These are phyloP conservation scores for Peromyscus eremicus DNA, from an alignment of 2,797 vertebrate genomes.

Conservation along the genomic window DNA sequence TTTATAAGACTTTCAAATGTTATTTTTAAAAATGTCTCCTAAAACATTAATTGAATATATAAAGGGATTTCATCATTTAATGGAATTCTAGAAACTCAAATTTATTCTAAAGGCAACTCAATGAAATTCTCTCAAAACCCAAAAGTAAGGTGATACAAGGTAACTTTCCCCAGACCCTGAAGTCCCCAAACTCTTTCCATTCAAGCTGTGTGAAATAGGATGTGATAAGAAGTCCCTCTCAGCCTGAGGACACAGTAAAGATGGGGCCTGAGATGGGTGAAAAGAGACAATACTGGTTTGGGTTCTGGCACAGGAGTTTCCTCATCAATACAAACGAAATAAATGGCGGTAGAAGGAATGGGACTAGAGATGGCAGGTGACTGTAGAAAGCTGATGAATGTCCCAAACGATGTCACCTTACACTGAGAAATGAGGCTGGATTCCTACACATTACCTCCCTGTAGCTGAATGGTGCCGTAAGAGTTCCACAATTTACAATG, in stretches of 20 bases:
- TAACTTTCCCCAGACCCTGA: neutral
- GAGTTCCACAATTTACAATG: neutral
- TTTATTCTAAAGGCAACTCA: constrained; percentile 37
- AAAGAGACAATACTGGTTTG: neutral
- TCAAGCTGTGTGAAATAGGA: neutral
- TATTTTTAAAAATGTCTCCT: constrained; percentile 10
- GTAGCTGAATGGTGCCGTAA: neutral
- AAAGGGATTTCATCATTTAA: constrained; percentile 45
- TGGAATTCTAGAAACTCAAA: constrained; percentile 42
- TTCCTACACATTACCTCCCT: constrained; percentile 22
- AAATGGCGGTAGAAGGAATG: neutral
- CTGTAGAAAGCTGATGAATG: neutral
- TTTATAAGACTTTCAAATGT: constrained; percentile 18
- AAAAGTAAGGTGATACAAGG: neutral
- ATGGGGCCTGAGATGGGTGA: neutral
- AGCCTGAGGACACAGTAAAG: neutral
- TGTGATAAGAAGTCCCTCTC: neutral
- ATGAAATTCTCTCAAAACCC: neutral
- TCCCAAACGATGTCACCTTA: neutral
- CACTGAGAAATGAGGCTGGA: constrained; percentile 21
- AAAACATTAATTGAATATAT: constrained; percentile 4
- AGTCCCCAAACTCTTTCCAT: neutral
- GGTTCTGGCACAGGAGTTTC: neutral
- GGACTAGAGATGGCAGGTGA: constrained; percentile 10
- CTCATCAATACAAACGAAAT: constrained; percentile 11